Evolutionary conservation across 2,888 invertebrate genomes (phyloP).

Genomic region (Halictus ligatus): DNA sequence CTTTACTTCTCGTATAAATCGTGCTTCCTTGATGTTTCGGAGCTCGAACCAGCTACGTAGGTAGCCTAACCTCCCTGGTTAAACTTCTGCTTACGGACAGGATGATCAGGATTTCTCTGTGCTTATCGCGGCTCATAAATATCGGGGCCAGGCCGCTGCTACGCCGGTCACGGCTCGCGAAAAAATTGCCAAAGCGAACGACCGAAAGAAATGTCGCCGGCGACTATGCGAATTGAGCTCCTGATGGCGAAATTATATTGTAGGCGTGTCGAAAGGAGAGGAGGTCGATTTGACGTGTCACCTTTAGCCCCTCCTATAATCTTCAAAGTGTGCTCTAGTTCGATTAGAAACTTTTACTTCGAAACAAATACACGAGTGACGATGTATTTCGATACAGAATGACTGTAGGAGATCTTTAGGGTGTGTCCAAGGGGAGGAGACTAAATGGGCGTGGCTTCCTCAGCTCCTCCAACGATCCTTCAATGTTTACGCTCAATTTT

Average conservation of each 20-base stretch:
- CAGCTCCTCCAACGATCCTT: background rate
- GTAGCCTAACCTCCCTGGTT: background rate
- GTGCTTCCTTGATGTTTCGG: background rate
- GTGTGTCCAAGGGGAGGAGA: too few species aligned
- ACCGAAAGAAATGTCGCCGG: background rate
- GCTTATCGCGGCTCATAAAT: constrained; percentile 6
- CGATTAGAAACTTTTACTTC: too few species aligned
- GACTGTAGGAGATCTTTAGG: too few species aligned
- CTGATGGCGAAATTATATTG: background rate
- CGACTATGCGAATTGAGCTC: background rate
- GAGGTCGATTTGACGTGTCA: too few species aligned
- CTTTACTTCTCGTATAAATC: background rate
- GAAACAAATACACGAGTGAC: too few species aligned
- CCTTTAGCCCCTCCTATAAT: too few species aligned
- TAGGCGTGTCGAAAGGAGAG: background rate
- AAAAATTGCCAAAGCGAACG: background rate
- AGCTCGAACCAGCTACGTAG: background rate
- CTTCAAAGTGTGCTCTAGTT: too few species aligned
- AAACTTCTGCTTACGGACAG: background rate
- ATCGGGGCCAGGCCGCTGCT: background rate
- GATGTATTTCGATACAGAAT: too few species aligned
- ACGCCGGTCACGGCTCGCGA: background rate
- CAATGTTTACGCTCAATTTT: background rate
- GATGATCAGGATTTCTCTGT: background rate
- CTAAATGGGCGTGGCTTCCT: background rate